phyloP scores from a whole-genome alignment of 1,140 invertebrate genomes.

The Drosophila pseudoobscura region DNA sequence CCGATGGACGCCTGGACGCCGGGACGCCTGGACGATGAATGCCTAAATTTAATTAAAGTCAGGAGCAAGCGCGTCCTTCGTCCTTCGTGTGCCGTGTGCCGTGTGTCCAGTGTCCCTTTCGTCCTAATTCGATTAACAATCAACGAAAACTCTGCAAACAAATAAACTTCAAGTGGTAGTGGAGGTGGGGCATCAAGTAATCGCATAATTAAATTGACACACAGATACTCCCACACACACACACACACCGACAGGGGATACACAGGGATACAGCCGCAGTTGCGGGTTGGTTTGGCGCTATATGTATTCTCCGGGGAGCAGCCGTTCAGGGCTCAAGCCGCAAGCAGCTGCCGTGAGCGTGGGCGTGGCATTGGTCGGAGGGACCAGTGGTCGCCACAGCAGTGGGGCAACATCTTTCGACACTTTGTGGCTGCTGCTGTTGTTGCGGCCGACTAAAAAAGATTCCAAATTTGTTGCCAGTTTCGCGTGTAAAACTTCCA shows the following conservation, averaged over 20 bases:
- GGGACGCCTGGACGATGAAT: slow-evolving; percentile 1
- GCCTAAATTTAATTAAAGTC: slow-evolving; percentile 70
- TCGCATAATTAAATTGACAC: slow-evolving; percentile 74
- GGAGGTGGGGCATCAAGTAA: slow-evolving; percentile 51
- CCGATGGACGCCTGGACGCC: not conserved
- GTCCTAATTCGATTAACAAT: slow-evolving; percentile 70
- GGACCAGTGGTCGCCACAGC: too few relatives aligned
- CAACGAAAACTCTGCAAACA: slow-evolving; percentile 58
- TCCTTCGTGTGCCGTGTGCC: slow-evolving; percentile 20
- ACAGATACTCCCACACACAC: slow-evolving; percentile 12
- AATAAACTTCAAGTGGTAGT: slow-evolving; percentile 33
- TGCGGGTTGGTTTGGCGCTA: slow-evolving; percentile 1
- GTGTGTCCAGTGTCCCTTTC: slow-evolving; percentile 1
- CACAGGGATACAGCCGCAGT: not conserved
- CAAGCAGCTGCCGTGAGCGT: slow-evolving; percentile 38
- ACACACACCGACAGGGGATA: not conserved
- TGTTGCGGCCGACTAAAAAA: slow-evolving; percentile 39
- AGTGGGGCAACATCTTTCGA: too few relatives aligned
- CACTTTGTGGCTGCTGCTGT: slow-evolving; percentile 19
- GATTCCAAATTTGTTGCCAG: slow-evolving; percentile 42
- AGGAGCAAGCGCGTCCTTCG: slow-evolving; percentile 1
- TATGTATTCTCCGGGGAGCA: slow-evolving; percentile 12
- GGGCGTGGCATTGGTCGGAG: slow-evolving; percentile 16
- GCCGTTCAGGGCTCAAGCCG: slow-evolving; percentile 16
- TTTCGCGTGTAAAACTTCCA: slow-evolving; percentile 58